Percentiles rank a stretch among this genome's conserved stretches.
Evolutionary conservation across 2,888 invertebrate genomes (phyloP).

Genomic region (Drosophila recens): DNA sequence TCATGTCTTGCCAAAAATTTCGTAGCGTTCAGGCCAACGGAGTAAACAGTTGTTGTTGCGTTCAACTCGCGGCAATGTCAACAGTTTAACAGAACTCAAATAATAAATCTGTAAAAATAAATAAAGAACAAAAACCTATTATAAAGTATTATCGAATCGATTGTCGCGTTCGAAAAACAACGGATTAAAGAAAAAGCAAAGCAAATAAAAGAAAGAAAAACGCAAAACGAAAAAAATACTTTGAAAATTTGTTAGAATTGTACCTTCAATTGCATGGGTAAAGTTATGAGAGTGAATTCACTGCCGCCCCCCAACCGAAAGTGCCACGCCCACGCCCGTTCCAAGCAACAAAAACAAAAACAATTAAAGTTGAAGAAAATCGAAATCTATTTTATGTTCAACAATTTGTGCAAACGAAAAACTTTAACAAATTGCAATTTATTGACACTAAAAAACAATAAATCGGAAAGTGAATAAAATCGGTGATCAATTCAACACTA

Average conservation of each 20-base stretch:
- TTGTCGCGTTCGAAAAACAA: not conserved
- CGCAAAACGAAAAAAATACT: slow-evolving; percentile 3
- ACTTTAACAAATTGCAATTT: slow-evolving; percentile 68
- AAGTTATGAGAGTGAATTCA: slow-evolving; percentile 83
- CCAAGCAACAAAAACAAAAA: slow-evolving; percentile 55
- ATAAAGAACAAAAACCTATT: slow-evolving; percentile 10
- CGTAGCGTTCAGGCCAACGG: slow-evolving; percentile 44
- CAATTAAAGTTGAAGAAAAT: slow-evolving; percentile 80
- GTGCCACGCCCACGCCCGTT: slow-evolving; percentile 65
- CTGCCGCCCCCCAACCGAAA: slow-evolving; percentile 60
- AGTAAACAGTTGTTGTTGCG: slow-evolving; percentile 55
- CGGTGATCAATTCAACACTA: not conserved
- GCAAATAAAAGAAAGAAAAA: slow-evolving; percentile 11
- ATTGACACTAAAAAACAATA: slow-evolving; percentile 62
- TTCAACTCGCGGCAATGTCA: slow-evolving; percentile 56
- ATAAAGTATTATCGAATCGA: slow-evolving; percentile 13
- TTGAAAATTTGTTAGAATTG: slow-evolving; percentile 33
- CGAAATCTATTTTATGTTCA: slow-evolving; percentile 83
- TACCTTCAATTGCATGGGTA: slow-evolving; percentile 75
- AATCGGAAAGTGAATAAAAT: slow-evolving; percentile 55
- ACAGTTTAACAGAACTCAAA: slow-evolving; percentile 47
- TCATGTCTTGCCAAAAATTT: slow-evolving; percentile 72
- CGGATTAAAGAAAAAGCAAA: slow-evolving; percentile 4
- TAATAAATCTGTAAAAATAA: slow-evolving; percentile 17
- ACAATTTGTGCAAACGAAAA: slow-evolving; percentile 84